Evolutionary conservation across 1,140 invertebrate species (phyloP).

Genomic region (Harlomillsia oculata): DNA sequence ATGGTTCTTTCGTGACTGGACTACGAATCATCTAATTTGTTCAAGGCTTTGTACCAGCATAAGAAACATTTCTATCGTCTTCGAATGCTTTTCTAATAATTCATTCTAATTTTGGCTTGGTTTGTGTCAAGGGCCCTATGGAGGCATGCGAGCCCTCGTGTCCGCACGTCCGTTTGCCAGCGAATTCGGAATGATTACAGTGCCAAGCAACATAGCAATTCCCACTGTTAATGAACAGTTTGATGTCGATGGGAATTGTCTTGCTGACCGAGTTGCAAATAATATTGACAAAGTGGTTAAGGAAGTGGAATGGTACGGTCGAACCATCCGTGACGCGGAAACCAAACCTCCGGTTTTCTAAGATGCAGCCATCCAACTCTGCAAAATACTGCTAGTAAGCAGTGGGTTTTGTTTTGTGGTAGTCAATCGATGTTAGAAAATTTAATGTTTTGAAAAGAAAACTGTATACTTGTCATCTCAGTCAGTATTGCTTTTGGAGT

Average conservation of each 20-base stretch:
- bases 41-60: too few species aligned
- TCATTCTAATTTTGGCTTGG: not conserved
- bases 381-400: too few species aligned
- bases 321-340: too few species aligned
- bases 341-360: too few species aligned
- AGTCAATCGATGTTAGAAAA: too few species aligned
- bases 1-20: conserved; percentile 7
- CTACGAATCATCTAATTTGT: not conserved
- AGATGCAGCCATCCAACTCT: too few species aligned
- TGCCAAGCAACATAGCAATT: conserved; percentile 41
- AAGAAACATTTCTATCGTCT: not conserved
- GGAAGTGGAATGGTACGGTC: conserved; percentile 42
- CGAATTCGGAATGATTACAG: conserved; percentile 44
- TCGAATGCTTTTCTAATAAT: too few species aligned
- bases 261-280: conserved; percentile 36
- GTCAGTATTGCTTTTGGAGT: too few species aligned
- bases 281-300: conserved; percentile 38
- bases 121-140: conserved; percentile 41
- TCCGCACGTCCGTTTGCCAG: conserved; percentile 41
- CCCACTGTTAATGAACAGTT: conserved; percentile 40
- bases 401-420: too few species aligned
- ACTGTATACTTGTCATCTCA: too few species aligned
- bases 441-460: too few species aligned
- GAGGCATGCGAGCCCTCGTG: conserved; percentile 43
- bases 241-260: conserved; percentile 38